Conservation (phyloP, 2,888 invertebrate species). For the Spodoptera picta region DNA sequence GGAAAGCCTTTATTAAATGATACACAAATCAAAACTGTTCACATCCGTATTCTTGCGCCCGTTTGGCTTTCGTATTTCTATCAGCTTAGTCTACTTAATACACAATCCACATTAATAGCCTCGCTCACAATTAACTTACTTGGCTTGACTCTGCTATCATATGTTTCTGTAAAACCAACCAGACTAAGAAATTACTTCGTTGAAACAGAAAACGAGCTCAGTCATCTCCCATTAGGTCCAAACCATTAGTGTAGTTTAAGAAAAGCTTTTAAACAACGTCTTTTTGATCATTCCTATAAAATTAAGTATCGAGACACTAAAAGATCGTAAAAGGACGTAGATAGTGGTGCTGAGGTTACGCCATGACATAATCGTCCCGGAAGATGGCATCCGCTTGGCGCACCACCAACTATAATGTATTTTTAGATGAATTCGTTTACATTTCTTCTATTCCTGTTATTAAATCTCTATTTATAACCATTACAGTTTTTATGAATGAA, state of each 20-base stretch:
- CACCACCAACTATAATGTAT: slow-evolving; percentile 69
- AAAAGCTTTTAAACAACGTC: not conserved
- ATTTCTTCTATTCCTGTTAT: slow-evolving; percentile 65
- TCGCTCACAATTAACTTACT: not conserved
- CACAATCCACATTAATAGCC: too few relatives aligned
- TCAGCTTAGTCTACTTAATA: too few relatives aligned
- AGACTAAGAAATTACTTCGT: too few relatives aligned
- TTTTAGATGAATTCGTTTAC: slow-evolving; percentile 69
- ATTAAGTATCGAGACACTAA: slow-evolving; percentile 15
- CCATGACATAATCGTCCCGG: slow-evolving; percentile 81
- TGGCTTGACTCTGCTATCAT: too few relatives aligned
- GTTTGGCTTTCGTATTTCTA: not conserved
- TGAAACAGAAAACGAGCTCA: too few relatives aligned
- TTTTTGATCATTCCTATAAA: slow-evolving; percentile 3
- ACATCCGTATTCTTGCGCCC: not conserved
- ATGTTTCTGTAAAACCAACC: not conserved
- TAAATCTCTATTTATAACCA: slow-evolving; percentile 54
- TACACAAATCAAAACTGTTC: not conserved
- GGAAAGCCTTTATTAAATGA: slow-evolving; percentile 1
- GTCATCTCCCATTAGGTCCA: not conserved
- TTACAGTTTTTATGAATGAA: slow-evolving; percentile 55
- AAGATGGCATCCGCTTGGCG: slow-evolving; percentile 86
- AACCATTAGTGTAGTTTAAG: not conserved
- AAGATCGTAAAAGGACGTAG: slow-evolving; percentile 27
- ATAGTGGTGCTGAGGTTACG: slow-evolving; percentile 31